These are phyloP conservation scores for Pionites leucogaster DNA, from an alignment of 2,113 vertebrate species.

Conservation along the genomic window DNA sequence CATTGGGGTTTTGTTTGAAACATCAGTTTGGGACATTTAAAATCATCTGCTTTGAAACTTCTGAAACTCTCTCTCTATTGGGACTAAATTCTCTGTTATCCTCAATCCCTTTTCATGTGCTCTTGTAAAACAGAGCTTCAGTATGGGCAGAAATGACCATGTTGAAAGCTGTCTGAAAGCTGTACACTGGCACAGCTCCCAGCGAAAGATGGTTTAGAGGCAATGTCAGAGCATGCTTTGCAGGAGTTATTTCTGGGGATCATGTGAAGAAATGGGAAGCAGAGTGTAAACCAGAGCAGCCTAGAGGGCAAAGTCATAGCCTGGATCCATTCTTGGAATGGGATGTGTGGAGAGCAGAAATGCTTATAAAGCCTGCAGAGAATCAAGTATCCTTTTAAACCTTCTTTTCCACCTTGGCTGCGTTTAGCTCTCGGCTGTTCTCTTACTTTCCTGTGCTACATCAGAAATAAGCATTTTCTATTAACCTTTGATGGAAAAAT, in stretches of 20 bases:
- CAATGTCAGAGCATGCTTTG: not conserved
- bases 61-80: not conserved
- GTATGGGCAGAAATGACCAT: not conserved
- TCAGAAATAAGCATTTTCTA: not conserved
- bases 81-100: not conserved
- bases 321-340: not conserved
- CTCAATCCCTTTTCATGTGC: not conserved
- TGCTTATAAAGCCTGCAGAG: not conserved
- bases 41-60: not conserved
- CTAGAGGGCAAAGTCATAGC: not conserved
- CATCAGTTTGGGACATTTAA: not conserved
- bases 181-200: not conserved
- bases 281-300: not conserved
- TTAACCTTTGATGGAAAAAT: not conserved
- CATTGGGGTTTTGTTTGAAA: not conserved
- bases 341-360: not conserved
- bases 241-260: not conserved
- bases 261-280: not conserved
- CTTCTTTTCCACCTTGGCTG: not conserved
- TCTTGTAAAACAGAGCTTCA: not conserved
- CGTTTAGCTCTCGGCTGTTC: not conserved
- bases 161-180: not conserved
- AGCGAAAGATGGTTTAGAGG: not conserved
- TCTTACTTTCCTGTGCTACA: not conserved
- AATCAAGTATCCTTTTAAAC: not conserved